Evolutionary conservation across 2,797 vertebrate species (phyloP).

Genomic region (Enoplosus armatus): DNA sequence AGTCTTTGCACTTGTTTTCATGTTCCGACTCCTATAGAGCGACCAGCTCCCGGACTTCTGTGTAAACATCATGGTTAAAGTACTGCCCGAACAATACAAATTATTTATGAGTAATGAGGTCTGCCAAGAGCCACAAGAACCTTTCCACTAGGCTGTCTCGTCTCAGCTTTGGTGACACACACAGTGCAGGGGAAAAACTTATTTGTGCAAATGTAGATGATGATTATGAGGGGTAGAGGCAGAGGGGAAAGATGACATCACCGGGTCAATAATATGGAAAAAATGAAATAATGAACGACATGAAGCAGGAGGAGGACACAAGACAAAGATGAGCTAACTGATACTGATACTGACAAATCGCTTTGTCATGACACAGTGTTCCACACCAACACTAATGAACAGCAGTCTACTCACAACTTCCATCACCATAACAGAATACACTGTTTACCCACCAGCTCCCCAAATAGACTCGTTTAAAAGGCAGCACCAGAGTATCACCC

Average conservation of each 20-base stretch:
- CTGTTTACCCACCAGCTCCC: slow-evolving; percentile 14
- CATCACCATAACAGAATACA: slow-evolving; percentile 11
- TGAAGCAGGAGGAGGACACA: slow-evolving; percentile 28
- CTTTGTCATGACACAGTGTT: slow-evolving; percentile 5
- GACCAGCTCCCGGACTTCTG: background rate
- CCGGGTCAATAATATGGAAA: slow-evolving; percentile 24
- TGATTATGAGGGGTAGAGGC: background rate
- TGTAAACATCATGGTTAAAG: slow-evolving; percentile 29
- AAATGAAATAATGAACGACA: slow-evolving; percentile 5
- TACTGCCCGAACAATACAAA: background rate
- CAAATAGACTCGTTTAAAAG: slow-evolving; percentile 40
- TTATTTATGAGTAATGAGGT: slow-evolving; percentile 16
- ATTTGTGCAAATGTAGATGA: slow-evolving; percentile 15
- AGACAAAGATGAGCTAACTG: slow-evolving; percentile 26
- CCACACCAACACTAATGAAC: slow-evolving; percentile 46
- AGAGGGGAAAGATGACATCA: slow-evolving; percentile 28
- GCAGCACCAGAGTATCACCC: background rate
- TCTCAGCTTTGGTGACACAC: slow-evolving; percentile 3
- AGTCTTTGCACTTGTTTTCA: slow-evolving; percentile 12
- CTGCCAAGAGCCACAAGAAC: background rate
- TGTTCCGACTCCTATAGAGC: background rate
- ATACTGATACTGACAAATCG: slow-evolving; percentile 42
- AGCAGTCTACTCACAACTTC: slow-evolving; percentile 16
- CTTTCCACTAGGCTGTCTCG: slow-evolving; percentile 13
- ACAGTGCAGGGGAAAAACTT: background rate